Conservation (phyloP, 2,888 invertebrate genomes). For the Syrphus vitripennis region DNA sequence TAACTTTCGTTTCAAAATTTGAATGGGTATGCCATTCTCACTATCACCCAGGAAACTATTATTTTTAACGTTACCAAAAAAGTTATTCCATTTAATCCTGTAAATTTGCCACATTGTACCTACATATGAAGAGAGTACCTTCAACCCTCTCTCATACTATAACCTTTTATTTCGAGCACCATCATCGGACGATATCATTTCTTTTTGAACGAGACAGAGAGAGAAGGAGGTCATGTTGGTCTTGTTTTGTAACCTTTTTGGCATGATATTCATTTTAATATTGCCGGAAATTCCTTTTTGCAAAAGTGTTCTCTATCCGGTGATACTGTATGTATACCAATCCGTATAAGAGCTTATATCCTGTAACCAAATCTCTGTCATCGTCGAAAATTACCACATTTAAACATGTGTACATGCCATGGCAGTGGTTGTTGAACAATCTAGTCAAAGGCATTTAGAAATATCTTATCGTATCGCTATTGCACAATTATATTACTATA, state of each 20-base stretch:
- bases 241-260: background rate
- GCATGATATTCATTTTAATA: conserved; percentile 50
- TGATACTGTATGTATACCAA: background rate
- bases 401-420: conserved; percentile 40
- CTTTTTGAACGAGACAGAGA: background rate
- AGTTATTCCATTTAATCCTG: conserved; percentile 50
- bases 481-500: conserved; percentile 51
- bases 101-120: conserved; percentile 45
- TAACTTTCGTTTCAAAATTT: background rate
- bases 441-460: conserved; percentile 29
- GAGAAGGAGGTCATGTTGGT: background rate
- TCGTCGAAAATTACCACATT: conserved; percentile 44
- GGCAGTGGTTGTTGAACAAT: conserved; percentile 35
- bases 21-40: conserved; percentile 7
- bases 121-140: background rate
- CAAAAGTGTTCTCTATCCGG: conserved; percentile 40
- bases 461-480: conserved; percentile 43
- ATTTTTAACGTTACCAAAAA: background rate
- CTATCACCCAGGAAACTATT: conserved; percentile 7
- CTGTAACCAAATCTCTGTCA: conserved; percentile 55
- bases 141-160: background rate
- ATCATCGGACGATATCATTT: background rate
- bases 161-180: conserved; percentile 9
- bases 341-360: conserved; percentile 39
- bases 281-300: conserved; percentile 55